phyloP scores from a whole-genome alignment of 2,888 invertebrate genomes.

The Tortricodes alternella region DNA sequence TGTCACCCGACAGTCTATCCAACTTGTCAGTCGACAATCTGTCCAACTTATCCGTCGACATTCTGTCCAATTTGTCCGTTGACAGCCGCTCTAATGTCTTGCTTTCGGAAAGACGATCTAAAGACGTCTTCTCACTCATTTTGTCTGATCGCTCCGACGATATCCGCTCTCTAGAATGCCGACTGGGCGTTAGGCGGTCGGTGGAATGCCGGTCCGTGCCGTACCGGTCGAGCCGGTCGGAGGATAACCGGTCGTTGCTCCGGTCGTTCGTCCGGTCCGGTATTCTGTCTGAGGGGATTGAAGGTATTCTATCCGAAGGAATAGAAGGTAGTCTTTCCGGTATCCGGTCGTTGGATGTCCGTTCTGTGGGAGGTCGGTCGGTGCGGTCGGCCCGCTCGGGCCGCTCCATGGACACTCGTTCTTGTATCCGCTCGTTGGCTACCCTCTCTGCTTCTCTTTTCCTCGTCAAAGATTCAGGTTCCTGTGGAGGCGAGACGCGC shows the following conservation, averaged over 20 bases:
- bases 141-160: constrained; percentile 37
- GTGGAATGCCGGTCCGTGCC: constrained; percentile 39
- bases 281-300: constrained; percentile 42
- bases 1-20: constrained; percentile 47
- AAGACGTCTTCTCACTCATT: constrained; percentile 32
- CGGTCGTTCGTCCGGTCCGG: constrained; percentile 26
- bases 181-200: constrained; percentile 31
- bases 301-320: constrained; percentile 30
- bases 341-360: constrained; percentile 45
- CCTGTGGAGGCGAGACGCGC: constrained; percentile 61
- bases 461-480: constrained; percentile 49
- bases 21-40: constrained; percentile 30
- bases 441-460: constrained; percentile 46
- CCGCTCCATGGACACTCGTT: constrained; percentile 33
- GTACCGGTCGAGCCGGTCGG: constrained; percentile 37
- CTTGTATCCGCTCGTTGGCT: constrained; percentile 39
- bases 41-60: constrained; percentile 35
- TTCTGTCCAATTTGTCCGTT: constrained; percentile 36
- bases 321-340: constrained; percentile 35
- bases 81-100: constrained; percentile 23
- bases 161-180: constrained; percentile 39
- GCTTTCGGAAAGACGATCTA: constrained; percentile 39
- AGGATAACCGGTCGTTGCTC: constrained; percentile 37
- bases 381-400: constrained; percentile 34
- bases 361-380: constrained; percentile 39